phyloP scores from a whole-genome alignment of 2,797 vertebrate species.

The Ptychobarbus kaznakovi region DNA sequence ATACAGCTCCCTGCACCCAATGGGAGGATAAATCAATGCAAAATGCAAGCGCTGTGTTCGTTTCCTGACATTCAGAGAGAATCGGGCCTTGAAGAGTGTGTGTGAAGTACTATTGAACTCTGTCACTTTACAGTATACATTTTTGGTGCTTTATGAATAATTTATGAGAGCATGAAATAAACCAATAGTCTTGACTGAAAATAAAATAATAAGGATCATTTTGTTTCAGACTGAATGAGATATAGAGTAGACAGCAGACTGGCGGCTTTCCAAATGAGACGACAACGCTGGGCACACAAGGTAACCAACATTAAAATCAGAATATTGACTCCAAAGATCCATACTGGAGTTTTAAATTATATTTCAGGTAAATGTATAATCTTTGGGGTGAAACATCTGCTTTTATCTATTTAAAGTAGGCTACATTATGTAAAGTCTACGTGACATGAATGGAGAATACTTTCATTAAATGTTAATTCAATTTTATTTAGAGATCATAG shows the following conservation, averaged over 20 bases:
- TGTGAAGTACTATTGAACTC: conserved; percentile 58
- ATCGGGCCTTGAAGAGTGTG: neutral
- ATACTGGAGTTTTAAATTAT: neutral
- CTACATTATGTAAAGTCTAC: conserved; percentile 2
- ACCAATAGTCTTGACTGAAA: conserved; percentile 72
- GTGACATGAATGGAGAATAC: conserved; percentile 4
- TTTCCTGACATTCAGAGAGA: conserved; percentile 55
- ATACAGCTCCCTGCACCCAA: conserved; percentile 36
- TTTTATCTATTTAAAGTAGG: neutral
- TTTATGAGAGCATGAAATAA: conserved; percentile 75
- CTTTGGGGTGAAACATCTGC: neutral
- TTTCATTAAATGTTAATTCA: too few species aligned
- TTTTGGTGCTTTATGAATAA: conserved; percentile 70
- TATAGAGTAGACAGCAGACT: neutral
- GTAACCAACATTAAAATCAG: neutral
- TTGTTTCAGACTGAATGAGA: conserved; percentile 31
- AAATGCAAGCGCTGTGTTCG: conserved; percentile 32
- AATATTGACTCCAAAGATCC: conserved; percentile 2
- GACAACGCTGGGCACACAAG: neutral
- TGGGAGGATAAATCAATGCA: conserved; percentile 38
- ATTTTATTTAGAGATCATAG: too few species aligned
- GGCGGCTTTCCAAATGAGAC: neutral
- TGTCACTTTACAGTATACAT: conserved; percentile 68
- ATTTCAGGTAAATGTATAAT: conserved; percentile 1
- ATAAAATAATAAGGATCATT: conserved; percentile 17